Percentiles rank a stretch among this genome's conserved stretches.
phyloP scores from a whole-genome alignment of 2,113 vertebrate genomes.

The Hippocampus mohnikei region DNA sequence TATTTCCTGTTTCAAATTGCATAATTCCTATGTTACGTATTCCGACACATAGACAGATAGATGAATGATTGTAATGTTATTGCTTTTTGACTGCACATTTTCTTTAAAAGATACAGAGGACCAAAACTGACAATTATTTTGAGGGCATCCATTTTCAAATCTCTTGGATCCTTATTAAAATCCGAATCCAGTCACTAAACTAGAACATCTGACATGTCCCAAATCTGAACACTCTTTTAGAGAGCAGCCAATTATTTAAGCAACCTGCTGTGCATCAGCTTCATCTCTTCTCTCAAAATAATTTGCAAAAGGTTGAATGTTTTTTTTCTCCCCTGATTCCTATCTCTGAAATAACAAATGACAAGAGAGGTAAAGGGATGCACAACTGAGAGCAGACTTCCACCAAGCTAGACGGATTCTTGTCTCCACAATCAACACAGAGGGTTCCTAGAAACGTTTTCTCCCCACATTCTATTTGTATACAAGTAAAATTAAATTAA shows the following conservation, averaged over 20 bases:
- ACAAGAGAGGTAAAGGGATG: neutral
- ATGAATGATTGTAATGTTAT: too few relatives aligned
- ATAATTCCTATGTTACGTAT: too few relatives aligned
- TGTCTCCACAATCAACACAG: neutral
- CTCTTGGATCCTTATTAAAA: conserved; percentile 1
- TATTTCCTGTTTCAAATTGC: too few relatives aligned
- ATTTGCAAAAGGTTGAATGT: neutral
- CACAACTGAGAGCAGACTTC: neutral
- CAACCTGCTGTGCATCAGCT: neutral
- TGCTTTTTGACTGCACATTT: neutral
- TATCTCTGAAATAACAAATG: neutral
- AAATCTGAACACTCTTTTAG: neutral
- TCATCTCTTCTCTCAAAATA: neutral
- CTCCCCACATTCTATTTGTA: neutral
- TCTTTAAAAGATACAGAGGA: neutral
- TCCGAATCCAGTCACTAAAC: neutral
- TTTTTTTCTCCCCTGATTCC: neutral
- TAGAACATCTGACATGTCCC: neutral
- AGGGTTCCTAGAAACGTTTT: neutral
- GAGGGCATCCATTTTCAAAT: neutral
- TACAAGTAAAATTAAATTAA: neutral
- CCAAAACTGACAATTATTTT: neutral
- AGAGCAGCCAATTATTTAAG: neutral
- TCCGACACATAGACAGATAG: too few relatives aligned
- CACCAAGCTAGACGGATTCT: neutral